These are phyloP conservation scores for Heliornis fulica DNA, from an alignment of 2,113 vertebrate species.

Conservation along the genomic window DNA sequence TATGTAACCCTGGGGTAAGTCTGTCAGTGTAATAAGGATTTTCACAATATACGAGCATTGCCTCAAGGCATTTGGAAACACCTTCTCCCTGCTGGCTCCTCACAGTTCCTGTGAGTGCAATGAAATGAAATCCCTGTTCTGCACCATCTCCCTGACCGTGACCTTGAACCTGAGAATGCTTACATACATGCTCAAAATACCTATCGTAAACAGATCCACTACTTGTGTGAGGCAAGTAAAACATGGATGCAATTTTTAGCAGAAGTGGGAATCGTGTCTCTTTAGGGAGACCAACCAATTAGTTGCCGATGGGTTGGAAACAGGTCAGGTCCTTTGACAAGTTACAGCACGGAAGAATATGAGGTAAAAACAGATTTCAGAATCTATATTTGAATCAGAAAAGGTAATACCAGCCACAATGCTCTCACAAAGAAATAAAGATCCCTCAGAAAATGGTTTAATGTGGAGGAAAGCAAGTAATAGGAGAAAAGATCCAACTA, in stretches of 20 bases:
- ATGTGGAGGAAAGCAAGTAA: not conserved
- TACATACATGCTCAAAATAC: not conserved
- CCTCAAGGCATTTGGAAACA: constrained; percentile 17
- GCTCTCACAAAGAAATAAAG: not conserved
- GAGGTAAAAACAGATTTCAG: not conserved
- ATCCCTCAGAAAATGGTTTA: not conserved
- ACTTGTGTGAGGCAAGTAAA: not conserved
- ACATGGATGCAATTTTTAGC: fast-evolving
- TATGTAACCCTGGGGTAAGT: not conserved
- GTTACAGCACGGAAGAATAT: not conserved
- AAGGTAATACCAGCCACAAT: not conserved
- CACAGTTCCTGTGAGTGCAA: not conserved
- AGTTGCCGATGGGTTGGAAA: not conserved
- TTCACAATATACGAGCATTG: not conserved
- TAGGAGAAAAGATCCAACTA: not conserved
- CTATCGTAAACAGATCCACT: not conserved
- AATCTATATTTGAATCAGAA: not conserved
- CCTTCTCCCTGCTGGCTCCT: not conserved
- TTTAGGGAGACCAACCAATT: not conserved
- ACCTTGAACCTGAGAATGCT: not conserved
- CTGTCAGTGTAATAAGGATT: not conserved
- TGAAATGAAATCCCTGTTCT: not conserved
- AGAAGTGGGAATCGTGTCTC: not conserved
- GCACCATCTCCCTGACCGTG: not conserved
- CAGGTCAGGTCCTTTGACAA: not conserved